phyloP scores from a whole-genome alignment of 2,888 invertebrate genomes.

The Drosophila recens region DNA sequence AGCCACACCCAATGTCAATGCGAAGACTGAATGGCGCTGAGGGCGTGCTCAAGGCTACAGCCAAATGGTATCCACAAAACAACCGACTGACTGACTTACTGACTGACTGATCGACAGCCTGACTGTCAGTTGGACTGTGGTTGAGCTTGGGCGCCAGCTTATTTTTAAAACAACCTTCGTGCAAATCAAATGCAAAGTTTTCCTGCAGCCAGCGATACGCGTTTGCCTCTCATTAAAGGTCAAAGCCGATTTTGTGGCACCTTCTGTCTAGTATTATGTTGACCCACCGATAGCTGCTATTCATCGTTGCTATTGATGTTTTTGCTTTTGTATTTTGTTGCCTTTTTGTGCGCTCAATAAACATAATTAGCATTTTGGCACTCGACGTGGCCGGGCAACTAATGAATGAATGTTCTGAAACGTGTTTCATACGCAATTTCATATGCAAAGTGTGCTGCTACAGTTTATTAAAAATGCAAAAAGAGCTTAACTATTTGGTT shows the following conservation, averaged over 20 bases:
- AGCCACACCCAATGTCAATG: slow-evolving; percentile 73
- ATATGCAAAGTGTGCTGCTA: slow-evolving; percentile 68
- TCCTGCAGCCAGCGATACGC: slow-evolving; percentile 58
- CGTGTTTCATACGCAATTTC: slow-evolving; percentile 52
- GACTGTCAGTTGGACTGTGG: slow-evolving; percentile 41
- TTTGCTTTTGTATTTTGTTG: slow-evolving; percentile 8
- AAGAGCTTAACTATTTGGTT: slow-evolving; percentile 76
- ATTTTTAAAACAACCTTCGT: slow-evolving; percentile 78
- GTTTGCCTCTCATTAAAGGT: slow-evolving; percentile 73
- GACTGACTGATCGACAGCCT: slow-evolving; percentile 62
- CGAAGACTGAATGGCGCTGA: slow-evolving; percentile 58
- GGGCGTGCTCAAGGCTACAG: slow-evolving; percentile 74
- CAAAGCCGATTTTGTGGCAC: slow-evolving; percentile 71
- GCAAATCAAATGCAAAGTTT: slow-evolving; percentile 77
- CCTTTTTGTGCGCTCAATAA: slow-evolving; percentile 66
- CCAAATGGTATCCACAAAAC: slow-evolving; percentile 48
- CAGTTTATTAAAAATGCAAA: slow-evolving; percentile 78
- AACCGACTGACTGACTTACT: slow-evolving; percentile 35
- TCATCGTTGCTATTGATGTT: slow-evolving; percentile 21
- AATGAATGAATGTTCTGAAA: slow-evolving; percentile 73
- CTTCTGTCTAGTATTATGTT: slow-evolving; percentile 30
- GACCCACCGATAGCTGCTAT: slow-evolving; percentile 1
- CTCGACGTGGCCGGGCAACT: slow-evolving; percentile 68
- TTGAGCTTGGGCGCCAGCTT: slow-evolving; percentile 42
- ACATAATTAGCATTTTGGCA: slow-evolving; percentile 79